Base-by-base conservation (phyloP, 53 echinoderm and acorn worm species). In the Temnopleurus reevesii region DNA sequence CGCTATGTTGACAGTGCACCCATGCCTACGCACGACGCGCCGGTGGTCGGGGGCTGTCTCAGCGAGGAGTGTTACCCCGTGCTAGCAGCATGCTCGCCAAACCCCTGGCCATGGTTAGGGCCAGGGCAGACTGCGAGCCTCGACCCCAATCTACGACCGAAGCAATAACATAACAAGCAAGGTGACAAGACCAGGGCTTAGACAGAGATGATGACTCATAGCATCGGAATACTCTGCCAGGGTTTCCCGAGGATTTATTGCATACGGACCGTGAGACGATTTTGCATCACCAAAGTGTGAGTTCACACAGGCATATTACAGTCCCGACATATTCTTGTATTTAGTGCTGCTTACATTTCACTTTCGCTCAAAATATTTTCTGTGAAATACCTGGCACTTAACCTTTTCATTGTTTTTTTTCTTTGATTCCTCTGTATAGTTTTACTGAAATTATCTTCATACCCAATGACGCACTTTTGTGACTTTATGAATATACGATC, bases 211-310 rank as follows among this genome's bases (percentile, higher is more conserved):
- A 66, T 87, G 88, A 87, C 71, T 87, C 88, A 87, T 66, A 10
- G 53, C 51, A 87, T 87, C 17, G 88, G 88, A 66, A 87, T 87
- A 87, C 88, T 30, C 71, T n/a, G 85, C 65, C 45, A 87, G 88
- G 88, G 88, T 87, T 87, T 87, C 88, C 87, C 88, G 65, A 66
- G 26, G 71, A 87, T 87, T 87, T 87, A 87, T 87, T 46, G 46
- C 51, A 45, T 31, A 18, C 71, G 28, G 35, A 87, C 88, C 88
- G 88, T 87, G 88, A 71, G 88, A 87, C 88, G 88, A 87, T 87
- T 60, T 59, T 53, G 19, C 21, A 43, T 24, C 44, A 46, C 59
- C 55, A 55, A 25, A 12, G 12, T 8, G 21, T 38, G 85, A 59
- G 85, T 85, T 85, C 61, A 85, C 60, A 59, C 45, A 9, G 8